Evolutionary conservation across 1,140 invertebrate genomes (phyloP), one percentile per base, ranked within the genome.

Genomic region (Neodiprion lecontei): DNA sequence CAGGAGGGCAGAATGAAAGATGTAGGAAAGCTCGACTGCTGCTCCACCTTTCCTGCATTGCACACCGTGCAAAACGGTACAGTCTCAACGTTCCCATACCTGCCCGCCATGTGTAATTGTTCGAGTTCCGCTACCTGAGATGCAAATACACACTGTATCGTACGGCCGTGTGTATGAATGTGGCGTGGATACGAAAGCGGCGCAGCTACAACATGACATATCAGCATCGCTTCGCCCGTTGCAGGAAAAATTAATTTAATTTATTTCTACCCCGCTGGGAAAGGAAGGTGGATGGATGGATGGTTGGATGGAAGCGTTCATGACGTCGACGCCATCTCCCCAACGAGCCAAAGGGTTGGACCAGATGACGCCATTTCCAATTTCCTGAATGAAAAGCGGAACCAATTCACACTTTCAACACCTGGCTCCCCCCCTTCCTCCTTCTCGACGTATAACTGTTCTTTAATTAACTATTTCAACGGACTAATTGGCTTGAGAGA

Each of bases 321-420:
- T 47, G 17, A 69, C 40, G 40, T 47, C 11, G 28, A 40, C 28
- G 79, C 73, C 66, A 53, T 77, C 71, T 49, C 80, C 79, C 75
- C 75, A 70, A 48, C 9, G 40, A 1, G 47, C 48, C 76, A 85
- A 86, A 85, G 85, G 85, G 83, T 88, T 86, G 76, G 72, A 28
- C 79, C 84, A 85, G 84, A 85, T 87, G 85, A 87, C 82, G 84
- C 79, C 74, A 79, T 86, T 86, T 85, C 78, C 82, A 86, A 87
- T 87, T 87, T 86, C 79, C 81, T 82, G 79, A 82, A 83, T 83
- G 84, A 82, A 76, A 81, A 75, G 83, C 82, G 79, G 80, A 80
- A 85, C 84, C 79, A 84, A 86, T 81, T 69, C 75, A 77, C 79
- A 70, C 74, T 80, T 80, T 82, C 83, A 79, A 79, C 84, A 86